phyloP scores from a whole-genome alignment of 2,888 invertebrate species.

The Erannis defoliaria region DNA sequence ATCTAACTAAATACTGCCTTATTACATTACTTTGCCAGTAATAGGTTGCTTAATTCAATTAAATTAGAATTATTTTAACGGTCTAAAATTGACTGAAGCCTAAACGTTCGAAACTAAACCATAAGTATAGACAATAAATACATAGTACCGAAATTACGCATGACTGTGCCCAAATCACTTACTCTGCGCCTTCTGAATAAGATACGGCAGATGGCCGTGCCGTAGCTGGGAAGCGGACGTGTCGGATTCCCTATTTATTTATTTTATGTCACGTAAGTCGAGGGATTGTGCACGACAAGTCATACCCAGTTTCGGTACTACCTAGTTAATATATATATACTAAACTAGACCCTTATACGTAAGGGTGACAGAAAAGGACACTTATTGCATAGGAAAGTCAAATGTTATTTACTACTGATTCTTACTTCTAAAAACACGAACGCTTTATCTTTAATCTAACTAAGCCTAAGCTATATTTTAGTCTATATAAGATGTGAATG shows the following conservation, averaged over 20 bases:
- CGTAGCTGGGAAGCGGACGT: too few relatives aligned
- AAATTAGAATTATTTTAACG: neutral
- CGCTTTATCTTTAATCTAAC: conserved; percentile 52
- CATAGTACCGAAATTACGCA: too few relatives aligned
- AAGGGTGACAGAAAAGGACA: neutral
- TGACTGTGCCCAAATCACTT: too few relatives aligned
- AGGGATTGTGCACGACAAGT: too few relatives aligned
- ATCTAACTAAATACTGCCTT: conserved; percentile 2
- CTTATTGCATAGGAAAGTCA: neutral
- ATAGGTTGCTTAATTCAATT: neutral
- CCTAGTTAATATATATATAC: neutral
- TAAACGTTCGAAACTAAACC: neutral
- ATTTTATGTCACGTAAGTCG: too few relatives aligned
- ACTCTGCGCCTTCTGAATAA: too few relatives aligned
- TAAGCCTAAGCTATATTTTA: conserved; percentile 72
- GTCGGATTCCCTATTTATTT: too few relatives aligned
- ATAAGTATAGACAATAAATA: too few relatives aligned
- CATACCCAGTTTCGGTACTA: too few relatives aligned
- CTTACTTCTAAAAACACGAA: conserved; percentile 47
- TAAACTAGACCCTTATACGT: neutral
- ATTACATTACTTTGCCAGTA: conserved; percentile 7
- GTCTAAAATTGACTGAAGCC: neutral
- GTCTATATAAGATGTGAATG: conserved; percentile 46
- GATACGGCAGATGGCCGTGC: too few relatives aligned
- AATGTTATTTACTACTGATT: conserved; percentile 2